Evolutionary conservation across 64 coral and sea anemone species (phyloP), one percentile per base, ranked within the genome.

Genomic region (Astreopora myriophthalma): DNA sequence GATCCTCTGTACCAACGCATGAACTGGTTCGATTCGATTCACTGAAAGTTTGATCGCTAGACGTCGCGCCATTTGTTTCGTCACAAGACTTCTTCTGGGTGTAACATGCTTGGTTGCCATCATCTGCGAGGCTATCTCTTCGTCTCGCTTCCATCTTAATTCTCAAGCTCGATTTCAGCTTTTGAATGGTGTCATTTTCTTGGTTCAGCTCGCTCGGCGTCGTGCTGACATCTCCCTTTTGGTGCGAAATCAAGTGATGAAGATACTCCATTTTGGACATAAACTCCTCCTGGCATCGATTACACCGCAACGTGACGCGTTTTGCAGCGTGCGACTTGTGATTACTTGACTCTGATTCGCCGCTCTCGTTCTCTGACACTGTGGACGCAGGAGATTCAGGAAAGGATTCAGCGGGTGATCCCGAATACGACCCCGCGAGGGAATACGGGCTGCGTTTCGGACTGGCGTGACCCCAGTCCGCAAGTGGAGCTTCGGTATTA

Each of bases 241-340:
- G 85, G 60, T 97, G 95, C 6, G 95, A 89, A 69, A 97, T 97
- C 34, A 97, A 85, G 36, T 97, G 95, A 42, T 97, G 95, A 7
- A 97, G 76, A 32, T 97, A 97, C 46, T 93, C 95, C 95, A 97
- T 97, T 76, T 94, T 97, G 23, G 95, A 90, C 22, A 82, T 6
- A 48, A 97, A 97, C 7, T 88, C 93, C 65, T 97, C 87, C 19
- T 90, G 92, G 23, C 95, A 97, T 0, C 91, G 95, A 68, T 97
- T 97, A 22, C 95, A 97, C 24, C 87, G 91, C 39, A 92, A 87
- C 24, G 81, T 57, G 40, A 52, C 69, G 16, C 91, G 91, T 28
- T 83, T 94, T 83, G 57, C n/a, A 8, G 79, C 10, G 57, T 10
- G 22, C 32, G 57, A 19, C 12, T 38, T 83, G 20, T 61, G 57